Evolutionary conservation across 2,888 invertebrate genomes (phyloP).

Genomic region (Ditula angustiorana): DNA sequence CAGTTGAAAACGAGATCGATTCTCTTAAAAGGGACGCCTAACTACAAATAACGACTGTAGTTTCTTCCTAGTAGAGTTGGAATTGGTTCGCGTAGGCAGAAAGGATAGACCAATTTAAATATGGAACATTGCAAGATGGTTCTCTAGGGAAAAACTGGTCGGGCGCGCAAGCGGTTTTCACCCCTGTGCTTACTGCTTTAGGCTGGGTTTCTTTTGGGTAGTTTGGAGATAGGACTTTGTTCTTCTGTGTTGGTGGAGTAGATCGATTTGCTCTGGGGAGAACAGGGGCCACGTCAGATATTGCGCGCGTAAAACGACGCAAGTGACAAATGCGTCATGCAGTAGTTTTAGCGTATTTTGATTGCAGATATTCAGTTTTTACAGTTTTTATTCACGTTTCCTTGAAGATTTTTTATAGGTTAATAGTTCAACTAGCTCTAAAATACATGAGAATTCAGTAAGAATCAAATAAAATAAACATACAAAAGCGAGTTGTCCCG

Average conservation of each 20-base stretch:
- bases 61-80: slow-evolving; percentile 28
- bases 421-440: background rate
- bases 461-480: background rate
- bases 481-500: background rate
- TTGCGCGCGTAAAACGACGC: slow-evolving; percentile 53
- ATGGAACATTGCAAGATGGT: slow-evolving; percentile 82
- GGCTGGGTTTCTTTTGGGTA: slow-evolving; percentile 51
- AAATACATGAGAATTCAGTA: background rate
- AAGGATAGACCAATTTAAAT: slow-evolving; percentile 80
- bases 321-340: slow-evolving; percentile 44
- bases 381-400: too few relatives aligned
- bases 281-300: slow-evolving; percentile 63
- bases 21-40: slow-evolving; percentile 66
- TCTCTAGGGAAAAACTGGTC: slow-evolving; percentile 80
- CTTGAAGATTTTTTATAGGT: too few relatives aligned
- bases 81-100: slow-evolving; percentile 46
- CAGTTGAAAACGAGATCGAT: slow-evolving; percentile 75
- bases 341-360: slow-evolving; percentile 16
- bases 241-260: slow-evolving; percentile 48
- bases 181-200: slow-evolving; percentile 35
- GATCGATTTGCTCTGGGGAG: slow-evolving; percentile 83
- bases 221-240: slow-evolving; percentile 56
- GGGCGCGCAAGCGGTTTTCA: slow-evolving; percentile 54
- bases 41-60: slow-evolving; percentile 49
- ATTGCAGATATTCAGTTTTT: slow-evolving; percentile 11